phyloP scores from a whole-genome alignment of 2,113 vertebrate genomes.

The Ammodytes marinus region DNA sequence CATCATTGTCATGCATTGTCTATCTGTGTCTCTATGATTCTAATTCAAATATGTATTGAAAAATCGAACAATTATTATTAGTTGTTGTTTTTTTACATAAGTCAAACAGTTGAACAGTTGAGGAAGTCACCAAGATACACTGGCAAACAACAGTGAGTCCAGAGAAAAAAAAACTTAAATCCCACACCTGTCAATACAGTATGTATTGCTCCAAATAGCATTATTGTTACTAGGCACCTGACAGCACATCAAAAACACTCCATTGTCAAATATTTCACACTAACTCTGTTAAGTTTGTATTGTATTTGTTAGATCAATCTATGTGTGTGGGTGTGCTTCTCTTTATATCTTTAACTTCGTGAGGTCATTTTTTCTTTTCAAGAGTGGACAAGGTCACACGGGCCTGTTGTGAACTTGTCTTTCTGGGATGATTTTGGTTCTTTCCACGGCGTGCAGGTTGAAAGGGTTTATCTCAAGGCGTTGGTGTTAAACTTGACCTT shows the following conservation, averaged over 20 bases:
- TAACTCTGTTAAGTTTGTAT: background rate
- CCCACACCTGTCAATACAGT: background rate
- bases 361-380: background rate
- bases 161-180: background rate
- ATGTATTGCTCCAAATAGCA: background rate
- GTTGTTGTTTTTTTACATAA: background rate
- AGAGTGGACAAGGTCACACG: slow-evolving; percentile 11
- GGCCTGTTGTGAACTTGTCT: slow-evolving; percentile 13
- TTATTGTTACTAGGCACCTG: background rate
- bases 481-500: slow-evolving; percentile 64
- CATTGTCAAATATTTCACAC: background rate
- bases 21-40: background rate
- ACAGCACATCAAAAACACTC: background rate
- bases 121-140: background rate
- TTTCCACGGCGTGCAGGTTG: slow-evolving; percentile 30
- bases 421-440: background rate
- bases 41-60: background rate
- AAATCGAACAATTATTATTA: background rate
- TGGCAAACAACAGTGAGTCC: background rate
- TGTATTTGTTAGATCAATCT: background rate
- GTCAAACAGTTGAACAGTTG: background rate
- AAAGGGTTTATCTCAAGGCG: slow-evolving; percentile 35
- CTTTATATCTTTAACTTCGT: background rate
- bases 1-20: background rate
- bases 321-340: background rate